These are phyloP conservation scores for Parotia lawesii DNA, from an alignment of 2,113 vertebrate genomes.

Conservation along the genomic window DNA sequence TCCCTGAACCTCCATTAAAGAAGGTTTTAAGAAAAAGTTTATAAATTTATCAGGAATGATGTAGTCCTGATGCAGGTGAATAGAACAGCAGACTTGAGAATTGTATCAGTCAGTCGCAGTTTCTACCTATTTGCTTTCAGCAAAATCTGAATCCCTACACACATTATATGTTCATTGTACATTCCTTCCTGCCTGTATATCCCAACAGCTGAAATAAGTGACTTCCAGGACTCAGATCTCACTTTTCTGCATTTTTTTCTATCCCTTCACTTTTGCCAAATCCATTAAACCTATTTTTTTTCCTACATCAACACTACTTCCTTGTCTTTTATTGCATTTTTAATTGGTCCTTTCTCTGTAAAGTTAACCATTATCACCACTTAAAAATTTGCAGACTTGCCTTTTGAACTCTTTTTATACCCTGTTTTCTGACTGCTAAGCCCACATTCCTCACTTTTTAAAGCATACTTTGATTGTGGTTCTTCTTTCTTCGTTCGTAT, in stretches of 20 bases:
- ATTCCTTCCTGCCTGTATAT: not conserved
- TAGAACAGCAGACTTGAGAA: not conserved
- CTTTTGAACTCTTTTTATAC: not conserved
- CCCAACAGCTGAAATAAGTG: not conserved
- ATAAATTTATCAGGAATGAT: not conserved
- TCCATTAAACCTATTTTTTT: not conserved
- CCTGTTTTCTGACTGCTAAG: not conserved
- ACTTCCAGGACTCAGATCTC: not conserved
- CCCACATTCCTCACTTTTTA: not conserved
- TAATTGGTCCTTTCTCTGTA: not conserved
- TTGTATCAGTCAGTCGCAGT: not conserved
- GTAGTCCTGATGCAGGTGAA: not conserved
- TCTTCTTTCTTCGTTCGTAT: not conserved
- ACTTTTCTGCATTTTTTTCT: not conserved
- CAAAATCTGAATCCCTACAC: not conserved
- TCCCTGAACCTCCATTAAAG: not conserved
- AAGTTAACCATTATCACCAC: not conserved
- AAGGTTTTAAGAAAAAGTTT: not conserved
- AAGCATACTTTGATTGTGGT: not conserved
- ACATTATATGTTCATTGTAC: fast-evolving
- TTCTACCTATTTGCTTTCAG: not conserved
- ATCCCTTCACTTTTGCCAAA: not conserved
- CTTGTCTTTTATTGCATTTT: not conserved
- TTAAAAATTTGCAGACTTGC: not conserved
- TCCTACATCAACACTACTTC: not conserved